Conservation (phyloP, 1,140 invertebrate species). For the Bradysia coprophila region DNA sequence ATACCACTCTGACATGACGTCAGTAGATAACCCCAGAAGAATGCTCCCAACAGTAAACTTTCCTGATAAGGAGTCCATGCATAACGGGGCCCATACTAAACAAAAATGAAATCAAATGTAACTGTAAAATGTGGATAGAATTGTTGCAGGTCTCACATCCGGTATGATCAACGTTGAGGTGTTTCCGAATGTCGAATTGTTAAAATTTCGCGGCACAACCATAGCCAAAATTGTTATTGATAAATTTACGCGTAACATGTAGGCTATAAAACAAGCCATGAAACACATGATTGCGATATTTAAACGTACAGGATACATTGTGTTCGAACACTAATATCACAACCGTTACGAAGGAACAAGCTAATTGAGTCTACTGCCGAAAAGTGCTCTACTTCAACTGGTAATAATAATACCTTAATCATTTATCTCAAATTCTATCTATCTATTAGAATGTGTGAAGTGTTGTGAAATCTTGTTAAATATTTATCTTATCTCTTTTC, state of each 20-base stretch:
- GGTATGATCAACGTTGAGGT: background rate
- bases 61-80: slow-evolving; percentile 32
- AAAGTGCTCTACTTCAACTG: too few relatives aligned
- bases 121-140: too few relatives aligned
- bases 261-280: slow-evolving; percentile 1
- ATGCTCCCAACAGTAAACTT: slow-evolving; percentile 36
- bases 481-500: too few relatives aligned
- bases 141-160: background rate
- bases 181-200: too few relatives aligned
- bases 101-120: background rate
- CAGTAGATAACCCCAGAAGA: slow-evolving; percentile 35
- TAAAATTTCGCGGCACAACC: too few relatives aligned
- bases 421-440: too few relatives aligned
- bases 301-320: background rate
- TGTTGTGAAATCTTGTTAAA: too few relatives aligned
- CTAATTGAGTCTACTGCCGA: too few relatives aligned
- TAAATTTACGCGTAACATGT: slow-evolving; percentile 2
- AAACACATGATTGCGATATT: background rate
- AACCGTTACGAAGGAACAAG: too few relatives aligned
- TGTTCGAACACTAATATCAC: too few relatives aligned
- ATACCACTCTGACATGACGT: slow-evolving; percentile 37
- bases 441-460: too few relatives aligned
- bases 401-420: too few relatives aligned
- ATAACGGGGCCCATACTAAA: slow-evolving; percentile 13
- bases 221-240: slow-evolving; percentile 1